These are phyloP conservation scores for Zygothrica quintamaculata DNA, from an alignment of 2,888 invertebrate genomes.

Conservation along the genomic window DNA sequence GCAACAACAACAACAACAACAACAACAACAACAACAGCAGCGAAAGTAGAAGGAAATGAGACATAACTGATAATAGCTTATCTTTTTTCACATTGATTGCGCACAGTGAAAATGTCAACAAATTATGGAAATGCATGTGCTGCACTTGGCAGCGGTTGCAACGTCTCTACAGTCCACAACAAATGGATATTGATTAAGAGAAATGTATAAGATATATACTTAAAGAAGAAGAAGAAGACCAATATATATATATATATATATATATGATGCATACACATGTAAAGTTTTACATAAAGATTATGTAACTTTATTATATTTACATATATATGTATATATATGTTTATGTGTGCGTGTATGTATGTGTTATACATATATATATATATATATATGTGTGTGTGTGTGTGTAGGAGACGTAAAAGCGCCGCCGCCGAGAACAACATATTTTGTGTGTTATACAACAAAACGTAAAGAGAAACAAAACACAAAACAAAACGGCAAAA, in stretches of 20 bases:
- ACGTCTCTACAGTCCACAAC: conserved; percentile 9
- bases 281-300: conserved; percentile 10
- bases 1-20: no score
- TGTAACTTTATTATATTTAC: conserved; percentile 22
- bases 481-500: no score
- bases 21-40: no score
- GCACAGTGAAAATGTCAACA: conserved; percentile 2
- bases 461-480: no score
- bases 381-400: conserved; percentile 15
- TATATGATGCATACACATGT: conserved; percentile 16
- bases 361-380: conserved; percentile 6
- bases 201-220: no score
- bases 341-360: background rate
- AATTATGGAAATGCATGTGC: conserved; percentile 32
- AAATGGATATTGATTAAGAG: conserved; percentile 3
- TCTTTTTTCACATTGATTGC: no score
- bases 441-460: conserved; percentile 46
- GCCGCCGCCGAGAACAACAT: conserved; percentile 42
- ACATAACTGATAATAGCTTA: no score
- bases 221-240: no score
- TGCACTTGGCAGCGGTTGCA: conserved; percentile 46
- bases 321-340: conserved; percentile 44
- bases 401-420: conserved; percentile 12
- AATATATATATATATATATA: conserved; percentile 8
- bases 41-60: background rate